Conservation (phyloP, 2,113 vertebrate genomes). For the Cathartes aura region DNA sequence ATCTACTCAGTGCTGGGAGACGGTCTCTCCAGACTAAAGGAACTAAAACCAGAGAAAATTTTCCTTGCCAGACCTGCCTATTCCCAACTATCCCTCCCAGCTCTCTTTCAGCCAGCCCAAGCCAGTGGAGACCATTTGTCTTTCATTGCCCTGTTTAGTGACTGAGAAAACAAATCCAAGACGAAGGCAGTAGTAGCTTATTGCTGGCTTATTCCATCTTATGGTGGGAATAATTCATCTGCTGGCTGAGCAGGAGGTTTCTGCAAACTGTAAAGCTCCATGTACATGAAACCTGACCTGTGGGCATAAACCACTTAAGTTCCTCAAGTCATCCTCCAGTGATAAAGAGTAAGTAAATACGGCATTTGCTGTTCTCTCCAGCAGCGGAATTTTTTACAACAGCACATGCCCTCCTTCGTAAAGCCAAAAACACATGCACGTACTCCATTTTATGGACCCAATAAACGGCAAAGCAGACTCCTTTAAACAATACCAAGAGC, state of each 20-base stretch:
- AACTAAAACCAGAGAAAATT: neutral
- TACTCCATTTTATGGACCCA: neutral
- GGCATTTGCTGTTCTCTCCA: neutral
- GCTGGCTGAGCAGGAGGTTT: slow-evolving; percentile 14
- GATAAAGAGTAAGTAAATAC: slow-evolving; percentile 7
- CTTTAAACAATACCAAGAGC: neutral
- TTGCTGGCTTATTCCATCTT: neutral
- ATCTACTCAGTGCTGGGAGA: neutral
- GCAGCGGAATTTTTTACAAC: neutral
- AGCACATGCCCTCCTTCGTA: neutral
- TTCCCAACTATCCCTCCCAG: neutral
- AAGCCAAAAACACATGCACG: neutral
- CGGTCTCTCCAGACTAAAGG: neutral
- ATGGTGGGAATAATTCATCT: neutral
- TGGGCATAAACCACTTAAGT: neutral
- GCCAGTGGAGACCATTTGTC: neutral
- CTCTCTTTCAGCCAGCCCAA: neutral
- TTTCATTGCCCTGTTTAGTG: neutral
- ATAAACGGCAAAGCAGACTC: neutral
- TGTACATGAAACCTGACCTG: neutral
- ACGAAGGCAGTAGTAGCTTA: slow-evolving; percentile 1
- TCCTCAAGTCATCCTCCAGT: neutral
- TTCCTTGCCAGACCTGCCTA: neutral
- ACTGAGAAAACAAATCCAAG: slow-evolving; percentile 6
- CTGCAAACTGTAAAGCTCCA: neutral